Percentiles rank a stretch among this genome's conserved stretches.
These are phyloP conservation scores for Phalacrocorax brasilianus DNA, from an alignment of 2,113 vertebrate species.

Conservation along the genomic window DNA sequence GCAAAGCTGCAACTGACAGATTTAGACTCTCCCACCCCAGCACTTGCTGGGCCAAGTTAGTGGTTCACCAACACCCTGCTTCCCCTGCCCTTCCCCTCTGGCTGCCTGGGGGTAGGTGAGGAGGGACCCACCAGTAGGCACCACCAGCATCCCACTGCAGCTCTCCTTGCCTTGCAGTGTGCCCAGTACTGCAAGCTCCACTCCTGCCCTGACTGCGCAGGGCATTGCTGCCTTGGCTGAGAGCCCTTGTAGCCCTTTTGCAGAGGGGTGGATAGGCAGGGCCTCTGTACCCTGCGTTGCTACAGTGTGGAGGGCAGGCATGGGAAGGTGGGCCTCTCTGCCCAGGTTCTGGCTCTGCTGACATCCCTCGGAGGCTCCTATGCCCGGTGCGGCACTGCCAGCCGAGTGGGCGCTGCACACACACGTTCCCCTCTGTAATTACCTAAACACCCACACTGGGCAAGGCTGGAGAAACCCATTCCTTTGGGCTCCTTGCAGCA, in stretches of 20 bases:
- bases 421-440: background rate
- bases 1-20: background rate
- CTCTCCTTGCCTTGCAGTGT: background rate
- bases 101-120: rapidly evolving
- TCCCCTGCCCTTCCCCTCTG: background rate
- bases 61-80: background rate
- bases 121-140: background rate
- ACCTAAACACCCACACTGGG: background rate
- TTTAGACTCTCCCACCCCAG: background rate
- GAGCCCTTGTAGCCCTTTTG: background rate
- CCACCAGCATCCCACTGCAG: background rate
- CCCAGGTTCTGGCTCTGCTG: background rate
- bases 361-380: background rate
- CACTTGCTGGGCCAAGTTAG: background rate
- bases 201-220: background rate
- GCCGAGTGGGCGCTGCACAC: background rate
- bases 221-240: rapidly evolving
- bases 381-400: background rate
- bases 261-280: background rate
- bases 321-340: background rate
- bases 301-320: rapidly evolving
- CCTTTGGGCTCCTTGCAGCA: background rate
- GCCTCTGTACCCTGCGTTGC: background rate
- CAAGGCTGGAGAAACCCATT: background rate
- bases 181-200: background rate